phyloP scores from a whole-genome alignment of 2,888 invertebrate species.

The Tinea pellionella region DNA sequence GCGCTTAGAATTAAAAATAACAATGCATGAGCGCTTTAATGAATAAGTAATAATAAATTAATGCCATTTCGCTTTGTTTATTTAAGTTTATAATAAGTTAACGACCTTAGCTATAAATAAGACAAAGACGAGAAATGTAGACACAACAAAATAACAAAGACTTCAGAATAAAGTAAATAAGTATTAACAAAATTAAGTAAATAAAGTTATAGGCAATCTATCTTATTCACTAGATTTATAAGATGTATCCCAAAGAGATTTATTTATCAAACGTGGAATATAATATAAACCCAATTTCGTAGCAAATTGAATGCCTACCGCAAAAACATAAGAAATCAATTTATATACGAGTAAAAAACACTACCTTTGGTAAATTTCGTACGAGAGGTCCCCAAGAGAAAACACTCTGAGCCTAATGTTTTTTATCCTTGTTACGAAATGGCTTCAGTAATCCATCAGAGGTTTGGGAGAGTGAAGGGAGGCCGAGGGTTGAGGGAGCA shows the following conservation, averaged over 20 bases:
- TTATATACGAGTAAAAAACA: slow-evolving; percentile 2
- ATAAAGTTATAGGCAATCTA: background rate
- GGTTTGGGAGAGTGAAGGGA: slow-evolving; percentile 5
- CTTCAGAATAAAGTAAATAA: background rate
- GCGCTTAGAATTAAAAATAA: too few species aligned
- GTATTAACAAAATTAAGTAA: background rate
- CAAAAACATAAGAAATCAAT: slow-evolving; percentile 8
- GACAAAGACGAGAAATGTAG: too few species aligned
- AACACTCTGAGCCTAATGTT: slow-evolving; percentile 49
- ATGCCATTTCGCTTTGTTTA: too few species aligned
- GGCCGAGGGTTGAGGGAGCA: slow-evolving; percentile 19
- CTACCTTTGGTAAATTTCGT: slow-evolving; percentile 7
- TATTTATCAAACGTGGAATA: slow-evolving; percentile 5
- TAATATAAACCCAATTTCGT: background rate
- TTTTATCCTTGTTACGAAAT: slow-evolving; percentile 57
- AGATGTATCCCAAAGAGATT: slow-evolving; percentile 14
- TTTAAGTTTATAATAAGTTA: too few species aligned
- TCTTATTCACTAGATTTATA: background rate
- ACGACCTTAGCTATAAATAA: too few species aligned
- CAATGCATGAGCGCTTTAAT: too few species aligned
- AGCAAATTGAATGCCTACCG: background rate
- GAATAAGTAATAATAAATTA: too few species aligned
- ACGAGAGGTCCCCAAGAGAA: slow-evolving; percentile 31
- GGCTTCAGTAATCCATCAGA: slow-evolving; percentile 55
- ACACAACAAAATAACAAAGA: too few species aligned